Evolutionary conservation across 2,113 vertebrate species (phyloP), one percentile per base, ranked within the genome.

Genomic region (Rhizomys pruinosus): DNA sequence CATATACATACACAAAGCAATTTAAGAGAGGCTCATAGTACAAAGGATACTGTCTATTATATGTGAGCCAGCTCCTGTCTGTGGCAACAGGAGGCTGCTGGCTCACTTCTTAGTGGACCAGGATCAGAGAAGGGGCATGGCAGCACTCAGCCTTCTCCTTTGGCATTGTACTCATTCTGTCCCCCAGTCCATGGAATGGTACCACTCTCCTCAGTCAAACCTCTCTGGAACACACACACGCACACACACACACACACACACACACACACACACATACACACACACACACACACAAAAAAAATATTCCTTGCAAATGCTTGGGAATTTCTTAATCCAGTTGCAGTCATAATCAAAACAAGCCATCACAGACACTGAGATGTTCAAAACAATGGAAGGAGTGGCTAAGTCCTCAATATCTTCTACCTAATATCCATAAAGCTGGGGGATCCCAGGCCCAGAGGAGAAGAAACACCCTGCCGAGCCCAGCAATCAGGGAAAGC

Each of bases 381-480:
- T 68, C 47, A 55, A 17, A 92, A n/a, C 27, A 55, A 44, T 89
- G 44, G 11, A 80, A 85, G 27, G 13, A 57, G 29, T 2, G 15
- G 1, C 5, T 32, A 34, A 81, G n/a, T 68, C 57, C 9, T 69
- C 22, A n/a, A 0, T 12, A 52, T 29, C 12, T 6, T 16, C 34
- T 27, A 80, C 23, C 1, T 37, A 22, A 15, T 17, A n/a, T 1
- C 61, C 25, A 42, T 39, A 7, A 34, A 57, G 12, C 47, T 2
- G 20, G 64, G 57, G n/a, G 11, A 1, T 64, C 63, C 66, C 11
- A 7, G 29, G 17, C 10, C 4, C 17, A n/a, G 7, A 64, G 32
- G 44, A 3, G 27, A 23, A 34, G 2, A 15, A 25, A 0, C 0
- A 1, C 52, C 59, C 74, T 19, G 25, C 17, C 19, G 66, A 87